These are phyloP conservation scores for Melieria crassipennis DNA, from an alignment of 2,888 invertebrate species.

Conservation along the genomic window DNA sequence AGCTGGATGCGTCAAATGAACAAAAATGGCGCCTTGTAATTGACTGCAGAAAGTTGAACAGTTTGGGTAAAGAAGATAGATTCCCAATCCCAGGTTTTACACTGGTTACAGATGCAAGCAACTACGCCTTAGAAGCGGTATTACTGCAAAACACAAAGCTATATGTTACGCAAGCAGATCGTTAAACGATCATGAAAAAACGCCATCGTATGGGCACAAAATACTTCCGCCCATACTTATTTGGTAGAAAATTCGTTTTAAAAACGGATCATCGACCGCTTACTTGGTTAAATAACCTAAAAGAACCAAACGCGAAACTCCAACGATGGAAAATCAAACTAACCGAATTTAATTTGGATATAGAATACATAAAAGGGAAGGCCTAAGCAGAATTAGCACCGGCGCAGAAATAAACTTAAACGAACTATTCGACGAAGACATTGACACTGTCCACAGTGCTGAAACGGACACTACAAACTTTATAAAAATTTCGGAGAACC, in stretches of 20 bases:
- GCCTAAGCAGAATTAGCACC: not conserved
- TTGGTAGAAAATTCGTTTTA: slow-evolving; percentile 19
- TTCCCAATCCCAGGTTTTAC: not conserved
- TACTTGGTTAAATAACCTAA: slow-evolving; percentile 15
- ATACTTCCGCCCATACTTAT: slow-evolving; percentile 31
- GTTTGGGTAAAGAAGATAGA: not conserved
- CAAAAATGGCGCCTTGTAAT: not conserved
- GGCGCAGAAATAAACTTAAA: slow-evolving; percentile 21
- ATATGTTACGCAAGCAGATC: slow-evolving; percentile 28
- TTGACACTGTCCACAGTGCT: slow-evolving; percentile 33
- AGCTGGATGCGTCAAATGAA: not conserved
- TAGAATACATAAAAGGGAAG: slow-evolving; percentile 31
- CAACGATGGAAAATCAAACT: slow-evolving; percentile 31
- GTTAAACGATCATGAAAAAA: slow-evolving; percentile 21
- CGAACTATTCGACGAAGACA: slow-evolving; percentile 30
- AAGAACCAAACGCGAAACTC: slow-evolving; percentile 8
- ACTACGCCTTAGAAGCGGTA: slow-evolving; percentile 27
- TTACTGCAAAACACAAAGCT: slow-evolving; percentile 18
- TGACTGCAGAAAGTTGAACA: not conserved
- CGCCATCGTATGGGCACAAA: slow-evolving; percentile 31
- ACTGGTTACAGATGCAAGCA: slow-evolving; percentile 3
- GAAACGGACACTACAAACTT: slow-evolving; percentile 27
- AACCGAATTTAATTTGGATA: slow-evolving; percentile 30
- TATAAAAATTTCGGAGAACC: slow-evolving; percentile 26
- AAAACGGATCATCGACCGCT: slow-evolving; percentile 20